These are phyloP conservation scores for Leptopilina syphax DNA, from an alignment of 2,888 invertebrate species.

Conservation along the genomic window DNA sequence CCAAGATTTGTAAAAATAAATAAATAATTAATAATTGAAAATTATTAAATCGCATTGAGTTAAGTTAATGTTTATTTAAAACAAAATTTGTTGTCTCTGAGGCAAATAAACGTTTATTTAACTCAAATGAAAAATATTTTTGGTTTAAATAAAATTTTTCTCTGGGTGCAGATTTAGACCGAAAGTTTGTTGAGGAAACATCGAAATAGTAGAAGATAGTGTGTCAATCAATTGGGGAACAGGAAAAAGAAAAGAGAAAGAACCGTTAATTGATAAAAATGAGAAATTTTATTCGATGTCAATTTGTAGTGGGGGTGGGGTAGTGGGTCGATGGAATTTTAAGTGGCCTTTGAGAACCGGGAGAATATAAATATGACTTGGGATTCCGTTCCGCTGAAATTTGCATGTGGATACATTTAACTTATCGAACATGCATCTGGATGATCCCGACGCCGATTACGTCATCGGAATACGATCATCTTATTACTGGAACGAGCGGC, in stretches of 20 bases:
- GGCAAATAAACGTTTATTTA: no score
- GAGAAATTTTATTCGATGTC: neutral
- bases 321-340: constrained; percentile 37
- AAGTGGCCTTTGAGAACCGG: constrained; percentile 15
- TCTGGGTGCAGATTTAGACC: neutral
- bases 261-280: constrained; percentile 27
- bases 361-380: constrained; percentile 23
- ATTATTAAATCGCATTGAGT: no score
- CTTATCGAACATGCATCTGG: constrained; percentile 35
- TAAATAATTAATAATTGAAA: no score
- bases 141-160: neutral
- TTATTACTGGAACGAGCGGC: constrained; percentile 11
- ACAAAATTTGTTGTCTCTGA: no score
- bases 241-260: neutral
- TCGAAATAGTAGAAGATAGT: neutral
- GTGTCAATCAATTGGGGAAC: neutral
- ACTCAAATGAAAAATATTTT: no score
- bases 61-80: no score
- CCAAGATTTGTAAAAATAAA: no score
- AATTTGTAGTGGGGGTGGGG: constrained; percentile 10
- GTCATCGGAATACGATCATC: constrained; percentile 22
- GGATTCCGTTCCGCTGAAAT: constrained; percentile 22
- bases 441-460: constrained; percentile 25
- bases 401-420: constrained; percentile 37
- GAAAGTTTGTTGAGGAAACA: neutral